Evolutionary conservation across 2,797 vertebrate genomes (phyloP).

Genomic region (Alauda arvensis): DNA sequence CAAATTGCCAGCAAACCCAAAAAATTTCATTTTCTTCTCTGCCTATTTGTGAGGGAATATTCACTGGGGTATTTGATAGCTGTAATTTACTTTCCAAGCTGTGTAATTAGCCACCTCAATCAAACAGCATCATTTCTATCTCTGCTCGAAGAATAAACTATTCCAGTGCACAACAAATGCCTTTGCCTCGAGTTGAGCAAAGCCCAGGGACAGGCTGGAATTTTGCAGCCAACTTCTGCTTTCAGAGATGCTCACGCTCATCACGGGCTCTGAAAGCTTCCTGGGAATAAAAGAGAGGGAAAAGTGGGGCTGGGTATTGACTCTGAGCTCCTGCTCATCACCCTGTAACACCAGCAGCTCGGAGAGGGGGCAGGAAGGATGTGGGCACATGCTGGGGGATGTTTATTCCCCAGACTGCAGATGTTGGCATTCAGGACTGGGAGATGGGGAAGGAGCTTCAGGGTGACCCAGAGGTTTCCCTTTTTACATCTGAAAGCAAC

Average conservation of each 20-base stretch:
- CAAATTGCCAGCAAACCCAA: slow-evolving; percentile 43
- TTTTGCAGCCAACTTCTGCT: neutral
- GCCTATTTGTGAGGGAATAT: slow-evolving; percentile 33
- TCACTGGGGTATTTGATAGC: slow-evolving; percentile 49
- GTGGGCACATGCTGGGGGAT: fast-evolving
- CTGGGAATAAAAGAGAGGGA: neutral
- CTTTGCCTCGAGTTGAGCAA: slow-evolving; percentile 1
- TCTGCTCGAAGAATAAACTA: slow-evolving; percentile 24
- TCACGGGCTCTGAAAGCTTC: neutral
- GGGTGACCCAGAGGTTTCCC: neutral
- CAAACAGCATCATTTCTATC: slow-evolving; percentile 20
- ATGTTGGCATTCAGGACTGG: neutral
- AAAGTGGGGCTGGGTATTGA: neutral
- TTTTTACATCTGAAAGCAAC: neutral
- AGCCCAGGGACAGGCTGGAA: neutral
- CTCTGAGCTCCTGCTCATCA: neutral
- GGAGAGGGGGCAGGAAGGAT: neutral
- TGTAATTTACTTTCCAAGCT: slow-evolving; percentile 54
- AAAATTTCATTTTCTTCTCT: slow-evolving; percentile 35
- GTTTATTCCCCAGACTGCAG: neutral
- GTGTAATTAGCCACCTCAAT: slow-evolving; percentile 59
- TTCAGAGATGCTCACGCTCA: fast-evolving
- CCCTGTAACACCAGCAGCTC: neutral
- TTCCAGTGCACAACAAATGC: neutral
- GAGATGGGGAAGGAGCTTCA: neutral